Conservation (phyloP, 30 jellyfish, hydroid and myxozoan species). For the Aurelia sp. region DNA sequence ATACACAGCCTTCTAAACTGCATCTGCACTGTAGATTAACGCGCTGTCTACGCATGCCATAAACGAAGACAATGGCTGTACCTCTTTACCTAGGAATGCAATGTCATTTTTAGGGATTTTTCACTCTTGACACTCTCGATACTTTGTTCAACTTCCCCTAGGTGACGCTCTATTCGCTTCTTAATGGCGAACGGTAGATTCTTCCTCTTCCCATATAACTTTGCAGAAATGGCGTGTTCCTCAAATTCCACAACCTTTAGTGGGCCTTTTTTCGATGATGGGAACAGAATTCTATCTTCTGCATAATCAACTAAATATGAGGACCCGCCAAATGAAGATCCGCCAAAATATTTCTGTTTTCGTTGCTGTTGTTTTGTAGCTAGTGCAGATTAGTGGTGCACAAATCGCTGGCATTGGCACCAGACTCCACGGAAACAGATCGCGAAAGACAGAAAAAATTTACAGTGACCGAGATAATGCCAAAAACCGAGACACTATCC, state of each 20-base stretch:
- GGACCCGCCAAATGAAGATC: no score
- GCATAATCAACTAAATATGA: no score
- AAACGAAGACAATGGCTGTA: conserved; percentile 22
- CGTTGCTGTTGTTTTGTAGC: no score
- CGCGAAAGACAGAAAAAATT: no score
- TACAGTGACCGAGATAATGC: no score
- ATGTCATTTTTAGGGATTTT: conserved; percentile 26
- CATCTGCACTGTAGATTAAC: conserved; percentile 37
- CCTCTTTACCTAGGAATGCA: conserved; percentile 37
- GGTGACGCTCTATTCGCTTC: conserved; percentile 45
- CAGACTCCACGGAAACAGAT: no score
- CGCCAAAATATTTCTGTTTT: no score
- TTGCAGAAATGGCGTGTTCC: conserved; percentile 33
- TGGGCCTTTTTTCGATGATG: conserved; percentile 20
- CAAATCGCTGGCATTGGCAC: no score
- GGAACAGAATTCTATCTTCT: conserved; percentile 29
- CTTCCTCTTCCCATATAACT: conserved; percentile 13
- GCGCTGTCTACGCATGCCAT: conserved; percentile 54
- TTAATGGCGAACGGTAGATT: conserved; percentile 24
- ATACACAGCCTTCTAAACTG: conserved; percentile 45
- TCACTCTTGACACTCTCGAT: conserved; percentile 26
- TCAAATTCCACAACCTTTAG: conserved; percentile 32
- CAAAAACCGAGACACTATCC: no score
- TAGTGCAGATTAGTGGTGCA: no score
- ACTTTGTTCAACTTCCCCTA: conserved; percentile 21